These are phyloP conservation scores for Lasiurus borealis DNA, from an alignment of 2,113 vertebrate genomes.

Conservation along the genomic window DNA sequence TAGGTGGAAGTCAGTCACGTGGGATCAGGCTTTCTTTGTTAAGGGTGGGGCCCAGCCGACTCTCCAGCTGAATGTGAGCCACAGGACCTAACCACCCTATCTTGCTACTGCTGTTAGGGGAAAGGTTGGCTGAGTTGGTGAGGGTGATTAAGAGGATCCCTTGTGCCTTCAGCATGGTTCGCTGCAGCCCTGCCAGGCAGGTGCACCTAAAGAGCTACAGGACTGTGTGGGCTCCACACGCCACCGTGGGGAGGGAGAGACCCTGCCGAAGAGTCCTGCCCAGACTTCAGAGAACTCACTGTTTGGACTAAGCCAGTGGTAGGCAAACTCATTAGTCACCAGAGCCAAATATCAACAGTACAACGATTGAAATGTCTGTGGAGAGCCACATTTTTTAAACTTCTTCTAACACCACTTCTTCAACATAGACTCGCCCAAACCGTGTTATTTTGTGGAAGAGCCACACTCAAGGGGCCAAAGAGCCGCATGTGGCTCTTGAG, in stretches of 20 bases:
- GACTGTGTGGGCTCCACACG: background rate
- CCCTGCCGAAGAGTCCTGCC: background rate
- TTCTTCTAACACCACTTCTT: too few relatives aligned
- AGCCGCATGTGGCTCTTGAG: too few relatives aligned
- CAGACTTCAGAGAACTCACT: background rate
- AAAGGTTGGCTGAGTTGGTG: background rate
- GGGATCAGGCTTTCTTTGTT: slow-evolving; percentile 63
- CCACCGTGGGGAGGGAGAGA: background rate
- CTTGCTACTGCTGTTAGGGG: background rate
- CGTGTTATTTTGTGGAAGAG: too few relatives aligned
- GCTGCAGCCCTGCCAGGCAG: background rate
- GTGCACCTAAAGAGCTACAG: background rate
- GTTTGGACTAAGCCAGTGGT: background rate
- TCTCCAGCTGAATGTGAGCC: background rate
- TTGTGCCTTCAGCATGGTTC: too few relatives aligned
- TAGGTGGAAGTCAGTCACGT: background rate
- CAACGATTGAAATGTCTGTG: too few relatives aligned
- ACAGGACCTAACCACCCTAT: background rate
- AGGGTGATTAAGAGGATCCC: background rate
- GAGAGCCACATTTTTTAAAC: too few relatives aligned
- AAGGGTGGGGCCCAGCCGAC: background rate
- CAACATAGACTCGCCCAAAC: too few relatives aligned
- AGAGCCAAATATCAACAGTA: too few relatives aligned
- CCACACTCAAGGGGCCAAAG: too few relatives aligned
- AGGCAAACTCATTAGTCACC: too few relatives aligned